These are phyloP conservation scores for Mesorhabditis spiculigera DNA, from an alignment of 2,888 invertebrate genomes.

Conservation along the genomic window DNA sequence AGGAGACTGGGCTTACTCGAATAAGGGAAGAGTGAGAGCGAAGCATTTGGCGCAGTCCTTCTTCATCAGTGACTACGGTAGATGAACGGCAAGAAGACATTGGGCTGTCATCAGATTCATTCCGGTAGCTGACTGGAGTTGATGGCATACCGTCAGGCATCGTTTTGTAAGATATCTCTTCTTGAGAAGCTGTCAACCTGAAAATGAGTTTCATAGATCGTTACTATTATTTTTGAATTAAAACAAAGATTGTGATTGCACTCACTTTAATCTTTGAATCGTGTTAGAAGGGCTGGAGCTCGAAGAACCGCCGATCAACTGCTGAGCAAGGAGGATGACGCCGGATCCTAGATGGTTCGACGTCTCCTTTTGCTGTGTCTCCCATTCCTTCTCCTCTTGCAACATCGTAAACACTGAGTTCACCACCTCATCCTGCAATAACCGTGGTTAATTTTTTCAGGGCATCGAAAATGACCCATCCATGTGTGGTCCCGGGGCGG, in stretches of 20 bases:
- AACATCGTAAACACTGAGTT: conserved; percentile 32
- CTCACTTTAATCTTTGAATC: neutral
- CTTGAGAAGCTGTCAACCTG: neutral
- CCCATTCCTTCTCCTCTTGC: conserved; percentile 29
- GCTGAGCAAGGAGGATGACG: conserved; percentile 51
- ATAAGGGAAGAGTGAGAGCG: neutral
- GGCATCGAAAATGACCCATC: neutral
- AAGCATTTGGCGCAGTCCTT: neutral
- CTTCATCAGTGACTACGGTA: neutral
- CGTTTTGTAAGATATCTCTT: neutral
- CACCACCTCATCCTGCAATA: conserved; percentile 30
- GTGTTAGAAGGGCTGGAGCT: neutral
- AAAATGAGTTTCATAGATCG: neutral
- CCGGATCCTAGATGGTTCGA: conserved; percentile 33
- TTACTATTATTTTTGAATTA: neutral
- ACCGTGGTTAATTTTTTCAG: neutral
- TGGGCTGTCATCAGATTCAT: neutral
- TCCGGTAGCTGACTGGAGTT: neutral
- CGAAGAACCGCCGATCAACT: conserved; percentile 36
- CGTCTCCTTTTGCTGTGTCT: conserved; percentile 13
- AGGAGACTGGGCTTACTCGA: neutral
- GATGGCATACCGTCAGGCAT: neutral
- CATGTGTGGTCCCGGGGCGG: too few relatives aligned
- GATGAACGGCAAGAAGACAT: neutral
- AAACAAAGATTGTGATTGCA: too few relatives aligned